Evolutionary conservation across 2,888 invertebrate genomes (phyloP).

Genomic region (Biston betularia): DNA sequence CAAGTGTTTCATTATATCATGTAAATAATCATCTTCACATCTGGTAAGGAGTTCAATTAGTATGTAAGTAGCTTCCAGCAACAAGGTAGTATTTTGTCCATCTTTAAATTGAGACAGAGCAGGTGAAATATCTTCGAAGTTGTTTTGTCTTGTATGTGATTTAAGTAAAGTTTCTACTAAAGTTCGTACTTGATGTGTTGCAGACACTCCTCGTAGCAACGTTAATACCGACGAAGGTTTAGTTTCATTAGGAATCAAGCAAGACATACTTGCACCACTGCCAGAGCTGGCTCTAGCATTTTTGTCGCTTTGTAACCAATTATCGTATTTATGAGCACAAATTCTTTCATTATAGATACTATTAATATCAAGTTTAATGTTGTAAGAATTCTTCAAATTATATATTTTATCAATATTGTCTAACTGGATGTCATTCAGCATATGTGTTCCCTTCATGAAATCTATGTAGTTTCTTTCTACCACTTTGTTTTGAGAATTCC

Average conservation of each 20-base stretch:
- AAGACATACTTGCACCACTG: constrained; percentile 61
- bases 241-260: constrained; percentile 60
- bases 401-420: constrained; percentile 71
- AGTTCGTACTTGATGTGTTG: constrained; percentile 64
- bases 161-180: constrained; percentile 68
- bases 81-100: constrained; percentile 63
- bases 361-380: constrained; percentile 63
- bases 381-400: constrained; percentile 75
- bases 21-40: constrained; percentile 73
- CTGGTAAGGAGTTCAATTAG: constrained; percentile 66
- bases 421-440: constrained; percentile 62
- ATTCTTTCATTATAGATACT: constrained; percentile 64
- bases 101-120: constrained; percentile 61
- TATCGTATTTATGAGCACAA: constrained; percentile 54
- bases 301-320: constrained; percentile 54
- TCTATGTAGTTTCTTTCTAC: constrained; percentile 79
- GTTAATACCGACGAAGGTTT: constrained; percentile 58
- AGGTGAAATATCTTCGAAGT: constrained; percentile 43
- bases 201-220: constrained; percentile 67
- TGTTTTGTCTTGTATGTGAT: constrained; percentile 41
- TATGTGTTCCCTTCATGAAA: constrained; percentile 74
- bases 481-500: constrained; percentile 51
- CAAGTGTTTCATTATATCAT: constrained; percentile 64
- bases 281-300: constrained; percentile 58
- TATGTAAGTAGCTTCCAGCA: constrained; percentile 65